Base-by-base conservation (phyloP, 2,888 invertebrate species). In the Stenichneumon culpator region DNA sequence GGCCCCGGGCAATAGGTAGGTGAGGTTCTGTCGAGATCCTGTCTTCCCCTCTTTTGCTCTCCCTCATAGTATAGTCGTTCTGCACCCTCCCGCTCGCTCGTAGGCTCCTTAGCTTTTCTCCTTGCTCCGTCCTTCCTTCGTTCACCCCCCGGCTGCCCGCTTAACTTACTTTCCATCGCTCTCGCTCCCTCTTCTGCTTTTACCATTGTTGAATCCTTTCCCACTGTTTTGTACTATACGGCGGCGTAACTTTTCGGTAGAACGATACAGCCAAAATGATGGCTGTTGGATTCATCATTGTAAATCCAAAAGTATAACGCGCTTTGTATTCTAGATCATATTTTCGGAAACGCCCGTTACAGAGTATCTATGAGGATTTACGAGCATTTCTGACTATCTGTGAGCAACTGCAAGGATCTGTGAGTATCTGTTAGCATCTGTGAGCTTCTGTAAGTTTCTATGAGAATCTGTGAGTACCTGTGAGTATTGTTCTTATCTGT, bases 1-100 rank as follows among this genome's bases (percentile, higher is more conserved):
- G 86, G 92, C 91, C 92, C 88, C 89, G 86, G 91, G 92, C 92
- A 91, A 90, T 90, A 89, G 91, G 91, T 91, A 90, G 91, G 89
- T 90, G 89, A 91, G 90, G 88, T 89, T 88, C 89, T 81, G 89
- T 88, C 89, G 89, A 89, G 88, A 87, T 89, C 89, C 86, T 87
- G 78, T 79, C 83, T 82, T 78, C 78, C 74, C 22, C 75, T 52
- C 44, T 72, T 6, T 36, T 32, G 19, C 57, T 63, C 25, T 14
- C 67, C 28, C 70, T 65, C 32, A 68, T 60, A 36, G 68, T n/a
- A 32, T 73, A 68, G 72, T 82, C 14, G 72, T 67, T 79, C 70
- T 65, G 47, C 70, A 82, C 36, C 83, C 69, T 83, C 81, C 80
- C 84, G 78, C 74, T 75, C 60, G 44, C 70, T 75, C 77, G 65